phyloP scores from a whole-genome alignment of 2,113 vertebrate genomes.

The Uria lomvia region DNA sequence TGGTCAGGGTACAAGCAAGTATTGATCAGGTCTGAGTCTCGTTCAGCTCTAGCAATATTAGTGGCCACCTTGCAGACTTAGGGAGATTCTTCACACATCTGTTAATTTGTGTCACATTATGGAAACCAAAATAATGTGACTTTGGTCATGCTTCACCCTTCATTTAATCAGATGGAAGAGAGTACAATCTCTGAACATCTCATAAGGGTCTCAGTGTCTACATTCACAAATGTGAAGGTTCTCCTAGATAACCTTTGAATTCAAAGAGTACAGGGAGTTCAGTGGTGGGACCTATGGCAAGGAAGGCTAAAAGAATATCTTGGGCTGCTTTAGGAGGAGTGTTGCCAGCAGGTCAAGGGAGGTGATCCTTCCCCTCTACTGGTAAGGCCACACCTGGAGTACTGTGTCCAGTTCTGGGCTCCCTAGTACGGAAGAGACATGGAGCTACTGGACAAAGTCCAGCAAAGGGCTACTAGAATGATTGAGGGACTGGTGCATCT shows the following conservation, averaged over 20 bases:
- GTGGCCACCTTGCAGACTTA: neutral
- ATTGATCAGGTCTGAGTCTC: neutral
- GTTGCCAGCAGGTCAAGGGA: neutral
- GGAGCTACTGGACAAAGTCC: neutral
- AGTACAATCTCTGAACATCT: neutral
- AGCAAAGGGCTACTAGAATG: neutral
- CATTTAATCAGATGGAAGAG: neutral
- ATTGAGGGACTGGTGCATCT: neutral
- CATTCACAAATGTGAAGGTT: neutral
- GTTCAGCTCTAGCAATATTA: neutral
- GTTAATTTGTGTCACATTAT: neutral
- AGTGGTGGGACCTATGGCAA: neutral
- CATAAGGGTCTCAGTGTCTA: neutral
- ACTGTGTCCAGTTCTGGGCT: neutral
- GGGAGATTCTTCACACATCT: neutral
- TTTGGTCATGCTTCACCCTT: neutral
- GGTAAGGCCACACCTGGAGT: neutral
- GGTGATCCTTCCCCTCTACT: neutral
- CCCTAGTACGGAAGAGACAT: neutral
- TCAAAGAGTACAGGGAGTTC: neutral
- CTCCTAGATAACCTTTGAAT: neutral
- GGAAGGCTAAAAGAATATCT: neutral
- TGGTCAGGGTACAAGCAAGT: neutral
- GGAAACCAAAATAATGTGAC: neutral
- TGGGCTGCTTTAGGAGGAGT: neutral